Evolutionary conservation across 1,140 invertebrate species (phyloP).

Genomic region (Stenopsyche tienmushanensis): DNA sequence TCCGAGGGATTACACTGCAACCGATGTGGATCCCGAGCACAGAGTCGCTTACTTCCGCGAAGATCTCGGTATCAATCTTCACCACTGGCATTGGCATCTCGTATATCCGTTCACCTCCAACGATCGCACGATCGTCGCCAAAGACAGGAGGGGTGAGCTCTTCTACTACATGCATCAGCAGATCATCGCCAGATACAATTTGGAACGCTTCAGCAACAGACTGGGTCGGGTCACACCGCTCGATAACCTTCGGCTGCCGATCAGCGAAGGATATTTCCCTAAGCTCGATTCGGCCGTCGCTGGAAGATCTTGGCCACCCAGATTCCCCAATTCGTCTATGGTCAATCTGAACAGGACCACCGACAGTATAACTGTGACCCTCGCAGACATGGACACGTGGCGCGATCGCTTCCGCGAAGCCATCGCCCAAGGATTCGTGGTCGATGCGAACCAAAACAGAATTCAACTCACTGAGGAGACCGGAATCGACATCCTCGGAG

Average conservation of each 20-base stretch:
- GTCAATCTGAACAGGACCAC: conserved; percentile 65
- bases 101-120: conserved; percentile 70
- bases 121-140: conserved; percentile 60
- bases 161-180: conserved; percentile 82
- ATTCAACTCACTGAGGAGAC: conserved; percentile 62
- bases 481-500: conserved; percentile 79
- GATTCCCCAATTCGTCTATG: conserved; percentile 59
- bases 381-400: conserved; percentile 72
- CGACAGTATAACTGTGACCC: conserved; percentile 65
- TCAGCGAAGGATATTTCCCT: conserved; percentile 70
- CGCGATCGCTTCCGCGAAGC: conserved; percentile 72
- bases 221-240: conserved; percentile 60
- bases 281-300: conserved; percentile 68
- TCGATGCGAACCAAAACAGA: conserved; percentile 51
- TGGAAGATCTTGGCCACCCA: conserved; percentile 42
- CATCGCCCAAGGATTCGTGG: conserved; percentile 66
- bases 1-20: conserved; percentile 70
- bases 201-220: conserved; percentile 66
- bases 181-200: conserved; percentile 69
- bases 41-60: conserved; percentile 74
- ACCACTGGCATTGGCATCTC: conserved; percentile 86
- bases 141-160: conserved; percentile 71
- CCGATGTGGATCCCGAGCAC: conserved; percentile 72
- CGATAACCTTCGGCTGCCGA: conserved; percentile 61
- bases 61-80: conserved; percentile 71